phyloP scores from a whole-genome alignment of 2,888 invertebrate species.

The Crematogaster levior region DNA sequence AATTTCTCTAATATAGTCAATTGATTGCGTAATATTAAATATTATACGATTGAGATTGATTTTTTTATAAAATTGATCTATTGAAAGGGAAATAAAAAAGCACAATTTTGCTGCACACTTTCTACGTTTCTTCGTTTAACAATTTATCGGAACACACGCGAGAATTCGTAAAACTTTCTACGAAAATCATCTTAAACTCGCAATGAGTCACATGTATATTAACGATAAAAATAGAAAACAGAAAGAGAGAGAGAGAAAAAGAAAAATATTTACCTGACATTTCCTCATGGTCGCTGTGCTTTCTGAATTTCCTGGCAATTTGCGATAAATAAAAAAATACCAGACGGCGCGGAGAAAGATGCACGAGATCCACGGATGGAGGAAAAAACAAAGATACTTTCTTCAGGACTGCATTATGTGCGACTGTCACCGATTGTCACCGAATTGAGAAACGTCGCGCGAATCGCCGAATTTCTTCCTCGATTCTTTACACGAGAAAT shows the following conservation, averaged over 20 bases:
- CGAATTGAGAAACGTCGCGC: constrained; percentile 11
- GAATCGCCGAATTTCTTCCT: neutral
- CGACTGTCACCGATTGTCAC: constrained; percentile 8
- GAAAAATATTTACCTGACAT: constrained; percentile 23
- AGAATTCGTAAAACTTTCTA: neutral
- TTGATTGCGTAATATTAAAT: neutral
- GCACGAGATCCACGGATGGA: neutral
- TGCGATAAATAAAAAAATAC: neutral
- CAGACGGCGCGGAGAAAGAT: neutral
- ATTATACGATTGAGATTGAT: neutral
- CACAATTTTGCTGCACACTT: neutral
- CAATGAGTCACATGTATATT: neutral
- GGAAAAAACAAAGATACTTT: neutral
- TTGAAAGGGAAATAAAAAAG: neutral
- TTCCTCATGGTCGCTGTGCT: constrained; percentile 11
- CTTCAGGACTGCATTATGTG: constrained; percentile 57
- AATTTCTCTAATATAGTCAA: neutral
- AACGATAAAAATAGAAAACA: neutral
- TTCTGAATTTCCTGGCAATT: neutral
- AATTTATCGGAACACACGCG: neutral
- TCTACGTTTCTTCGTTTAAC: neutral
- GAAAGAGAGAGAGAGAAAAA: neutral
- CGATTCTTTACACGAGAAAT: neutral
- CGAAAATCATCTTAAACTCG: neutral
- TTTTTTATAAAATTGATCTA: neutral